Percentiles rank a stretch among this genome's conserved stretches.
Evolutionary conservation across 2,888 invertebrate species (phyloP).

Genomic region (Caenorhabditis doughertyi): DNA sequence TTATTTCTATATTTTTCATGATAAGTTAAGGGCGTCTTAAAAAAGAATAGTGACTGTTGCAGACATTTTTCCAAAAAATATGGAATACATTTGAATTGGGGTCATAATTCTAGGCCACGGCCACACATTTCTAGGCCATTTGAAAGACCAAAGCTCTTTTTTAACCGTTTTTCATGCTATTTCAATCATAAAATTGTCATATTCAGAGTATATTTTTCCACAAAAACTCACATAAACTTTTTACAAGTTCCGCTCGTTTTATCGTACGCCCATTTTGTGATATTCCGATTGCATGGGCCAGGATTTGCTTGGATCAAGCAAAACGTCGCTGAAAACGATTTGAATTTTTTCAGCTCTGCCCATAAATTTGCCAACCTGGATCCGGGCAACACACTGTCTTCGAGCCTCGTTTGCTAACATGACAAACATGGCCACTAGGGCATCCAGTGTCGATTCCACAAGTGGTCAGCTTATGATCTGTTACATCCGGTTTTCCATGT

Average conservation of each 20-base stretch:
- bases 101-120: too few relatives aligned
- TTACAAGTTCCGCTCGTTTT: constrained; percentile 70
- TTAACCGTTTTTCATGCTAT: too few relatives aligned
- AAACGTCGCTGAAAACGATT: constrained; percentile 72
- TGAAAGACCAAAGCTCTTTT: too few relatives aligned
- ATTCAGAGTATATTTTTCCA: too few relatives aligned
- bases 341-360: background rate
- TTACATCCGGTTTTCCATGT: constrained; percentile 77
- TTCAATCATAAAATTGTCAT: too few relatives aligned
- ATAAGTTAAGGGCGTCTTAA: too few relatives aligned
- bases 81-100: too few relatives aligned
- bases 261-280: constrained; percentile 75
- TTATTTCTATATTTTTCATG: too few relatives aligned
- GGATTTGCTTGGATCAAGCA: constrained; percentile 76
- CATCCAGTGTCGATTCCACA: constrained; percentile 79
- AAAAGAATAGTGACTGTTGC: too few relatives aligned
- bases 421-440: constrained; percentile 76
- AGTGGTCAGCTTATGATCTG: constrained; percentile 56
- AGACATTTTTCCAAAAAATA: too few relatives aligned
- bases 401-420: constrained; percentile 75
- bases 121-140: too few relatives aligned
- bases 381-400: constrained; percentile 79
- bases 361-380: constrained; percentile 64
- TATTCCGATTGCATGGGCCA: constrained; percentile 74
- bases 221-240: constrained; percentile 72